Percentiles rank a stretch among this genome's conserved stretches.
These are phyloP conservation scores for Choristoneura fumiferana DNA, from an alignment of 1,140 invertebrate species.

Conservation along the genomic window DNA sequence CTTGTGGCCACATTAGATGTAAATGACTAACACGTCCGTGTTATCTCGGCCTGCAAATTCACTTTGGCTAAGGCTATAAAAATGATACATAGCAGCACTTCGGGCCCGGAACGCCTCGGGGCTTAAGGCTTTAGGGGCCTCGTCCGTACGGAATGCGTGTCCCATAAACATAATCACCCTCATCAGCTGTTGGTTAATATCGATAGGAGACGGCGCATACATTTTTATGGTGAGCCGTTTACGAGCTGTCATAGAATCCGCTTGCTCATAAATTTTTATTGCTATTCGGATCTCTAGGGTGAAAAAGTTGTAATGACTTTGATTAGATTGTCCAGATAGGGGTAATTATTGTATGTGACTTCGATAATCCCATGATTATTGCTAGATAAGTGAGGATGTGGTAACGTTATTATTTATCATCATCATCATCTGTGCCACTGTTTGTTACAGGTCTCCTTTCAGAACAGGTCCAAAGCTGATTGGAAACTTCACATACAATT, in stretches of 20 bases:
- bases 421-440: too few species aligned
- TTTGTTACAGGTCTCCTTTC: too few species aligned
- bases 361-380: too few species aligned
- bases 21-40: constrained; percentile 55
- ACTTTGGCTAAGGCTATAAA: constrained; percentile 68
- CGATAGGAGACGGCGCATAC: constrained; percentile 34
- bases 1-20: constrained; percentile 38
- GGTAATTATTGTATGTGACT: constrained; percentile 1
- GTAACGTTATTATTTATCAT: too few species aligned
- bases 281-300: constrained; percentile 10
- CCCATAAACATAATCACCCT: constrained; percentile 66
- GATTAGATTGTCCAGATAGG: constrained; percentile 12
- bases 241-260: constrained; percentile 46
- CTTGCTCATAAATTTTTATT: constrained; percentile 23
- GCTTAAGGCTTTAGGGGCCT: constrained; percentile 45
- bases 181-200: constrained; percentile 54
- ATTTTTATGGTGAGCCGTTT: constrained; percentile 35
- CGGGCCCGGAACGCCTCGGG: constrained; percentile 55
- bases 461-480: too few species aligned
- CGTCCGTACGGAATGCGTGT: constrained; percentile 48
- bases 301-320: constrained; percentile 13
- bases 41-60: constrained; percentile 72
- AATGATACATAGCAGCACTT: constrained; percentile 71
- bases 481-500: too few species aligned
- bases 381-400: too few species aligned